Base-by-base conservation (phyloP, 1,140 invertebrate genomes). In the Platyura marginata region DNA sequence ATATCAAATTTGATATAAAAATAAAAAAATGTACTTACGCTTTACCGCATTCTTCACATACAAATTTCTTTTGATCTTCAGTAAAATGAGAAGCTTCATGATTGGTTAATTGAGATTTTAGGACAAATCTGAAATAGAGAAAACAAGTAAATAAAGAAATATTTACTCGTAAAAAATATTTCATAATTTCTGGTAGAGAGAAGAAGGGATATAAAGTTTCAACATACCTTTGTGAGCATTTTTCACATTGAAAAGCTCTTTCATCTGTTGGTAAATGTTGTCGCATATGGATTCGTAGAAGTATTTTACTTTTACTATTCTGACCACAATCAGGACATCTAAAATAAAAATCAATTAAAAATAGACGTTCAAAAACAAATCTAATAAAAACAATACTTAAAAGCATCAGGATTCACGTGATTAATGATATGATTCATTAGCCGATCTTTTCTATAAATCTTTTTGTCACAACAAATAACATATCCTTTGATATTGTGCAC, bases 381-480 rank as follows among this genome's bases (percentile, higher is more conserved):
- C n/a, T n/a, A n/a, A n/a, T n/a, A n/a, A n/a, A n/a, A n/a, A n/a
- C n/a, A n/a, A n/a, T 50, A 57, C 56, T 56, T 57, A 43, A 53
- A 57, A 43, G 49, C 54, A 45, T 57, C 52, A 16, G 55, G 55
- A 50, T 57, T 48, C 5, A 48, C 23, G 43, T 59, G 56, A 0
- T 54, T 48, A 33, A 56, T 54, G 5, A 59, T 55, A 36, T 59
- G 57, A 41, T 59, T 52, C 34, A 54, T 51, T 36, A 59, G 50
- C 10, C 53, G 47, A 33, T 48, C 50, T 11, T 55, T 50, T 37
- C 57, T 56, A 44, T 56, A 54, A 39, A 59, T 55, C 43, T 59
- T 59, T 33, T 55, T 57, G 23, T 59, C 52, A 42, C 57, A 59
- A 20, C 57, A 59, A 11, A 49, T 36, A 13, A 52, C 52, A 34